Evolutionary conservation across 2,888 invertebrate species (phyloP), one percentile per base, ranked within the genome.

Genomic region (Pycnomerus fuliginosus): DNA sequence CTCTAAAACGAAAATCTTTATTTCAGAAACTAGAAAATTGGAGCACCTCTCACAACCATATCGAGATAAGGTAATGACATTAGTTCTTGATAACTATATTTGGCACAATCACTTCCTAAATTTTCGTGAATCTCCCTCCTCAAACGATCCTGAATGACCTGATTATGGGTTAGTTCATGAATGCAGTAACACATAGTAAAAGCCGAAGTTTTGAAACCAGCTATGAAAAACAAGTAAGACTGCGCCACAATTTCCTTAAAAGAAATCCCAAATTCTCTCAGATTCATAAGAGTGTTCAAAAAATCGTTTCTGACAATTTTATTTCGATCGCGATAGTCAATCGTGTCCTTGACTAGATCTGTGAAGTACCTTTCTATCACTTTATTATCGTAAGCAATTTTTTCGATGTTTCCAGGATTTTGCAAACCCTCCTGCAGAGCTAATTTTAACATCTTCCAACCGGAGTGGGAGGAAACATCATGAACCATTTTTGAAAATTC

Each of bases 141-240:
- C 3, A 76, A 43, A 44, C 64, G 72, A 1, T 69, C 58, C 44
- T 78, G 78, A 1, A 75, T 47, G 1, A 71, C 61, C 1, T 58
- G 64, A 50, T 76, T 58, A 4, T 47, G 34, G 0, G 80, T 78
- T 27, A 82, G 55, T 7, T 75, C 74, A 54, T 78, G 76, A 7
- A 76, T 67, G 1, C 76, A 76, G 52, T 78, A 80, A 0, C 78
- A 76, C 20, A 80, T 58, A 8, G 79, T 59, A 0, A 79, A 78
- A 40, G 80, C 77, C 0, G 80, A 78, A 0, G 81, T 81, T 58
- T 82, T 81, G 55, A 76, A 81, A 0, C 80, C 81, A 10, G 80
- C 81, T 30, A 80, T 66, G 1, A 81, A 74, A 62, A 81, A 81
- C 2, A 81, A 63, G 22, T 80, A 65, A 5, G 76, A 74, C 58